Conservation (phyloP, 1,140 invertebrate species). For the Adoxophyes honmai region DNA sequence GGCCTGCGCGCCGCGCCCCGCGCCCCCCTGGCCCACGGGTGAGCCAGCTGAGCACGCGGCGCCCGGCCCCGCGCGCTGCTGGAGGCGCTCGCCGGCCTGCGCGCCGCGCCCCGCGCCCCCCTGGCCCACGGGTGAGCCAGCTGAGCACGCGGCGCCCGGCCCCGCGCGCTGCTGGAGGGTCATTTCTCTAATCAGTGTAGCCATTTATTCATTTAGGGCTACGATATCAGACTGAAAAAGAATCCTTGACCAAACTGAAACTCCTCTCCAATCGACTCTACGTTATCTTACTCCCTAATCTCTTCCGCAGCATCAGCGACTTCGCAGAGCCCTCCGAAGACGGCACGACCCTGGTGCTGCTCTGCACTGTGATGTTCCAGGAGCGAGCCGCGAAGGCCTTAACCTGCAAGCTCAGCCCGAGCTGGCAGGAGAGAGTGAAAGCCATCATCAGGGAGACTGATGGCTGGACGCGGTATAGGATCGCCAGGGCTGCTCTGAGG, state of each 20-base stretch:
- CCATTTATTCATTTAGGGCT: too few relatives aligned
- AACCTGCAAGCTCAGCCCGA: constrained; percentile 46
- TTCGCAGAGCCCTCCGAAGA: constrained; percentile 30
- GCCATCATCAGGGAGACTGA: constrained; percentile 79
- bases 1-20: too few relatives aligned
- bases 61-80: constrained; percentile 60
- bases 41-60: constrained; percentile 39
- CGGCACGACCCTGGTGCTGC: constrained; percentile 80
- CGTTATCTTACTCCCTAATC: too few relatives aligned
- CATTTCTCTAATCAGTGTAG: too few relatives aligned
- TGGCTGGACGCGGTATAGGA: constrained; percentile 90
- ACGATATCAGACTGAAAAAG: too few relatives aligned
- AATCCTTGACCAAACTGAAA: too few relatives aligned
- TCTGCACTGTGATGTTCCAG: constrained; percentile 91
- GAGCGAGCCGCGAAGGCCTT: constrained; percentile 81
- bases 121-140: constrained; percentile 29
- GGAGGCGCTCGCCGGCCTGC: constrained; percentile 87
- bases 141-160: neutral
- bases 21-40: too few relatives aligned
- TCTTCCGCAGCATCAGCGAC: neutral
- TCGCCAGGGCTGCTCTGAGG: constrained; percentile 90
- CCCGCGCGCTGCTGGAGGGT: neutral
- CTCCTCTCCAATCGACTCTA: too few relatives aligned
- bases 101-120: constrained; percentile 78
- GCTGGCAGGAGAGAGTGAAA: constrained; percentile 80